These are phyloP conservation scores for Chrysina gloriosa DNA, from an alignment of 2,888 invertebrate species.

Conservation along the genomic window DNA sequence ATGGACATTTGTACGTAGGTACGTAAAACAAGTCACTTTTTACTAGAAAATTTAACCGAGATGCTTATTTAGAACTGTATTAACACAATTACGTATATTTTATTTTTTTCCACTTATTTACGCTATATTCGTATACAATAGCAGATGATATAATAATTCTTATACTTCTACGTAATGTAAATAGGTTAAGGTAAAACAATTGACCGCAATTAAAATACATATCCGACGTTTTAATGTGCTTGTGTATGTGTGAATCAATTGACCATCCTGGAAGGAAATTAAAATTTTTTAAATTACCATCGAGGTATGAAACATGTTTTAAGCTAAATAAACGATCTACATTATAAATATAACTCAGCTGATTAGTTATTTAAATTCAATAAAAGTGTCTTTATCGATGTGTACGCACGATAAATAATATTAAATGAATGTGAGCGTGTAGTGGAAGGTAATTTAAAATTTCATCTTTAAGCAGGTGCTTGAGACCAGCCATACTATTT, in stretches of 20 bases:
- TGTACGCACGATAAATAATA: constrained; percentile 27
- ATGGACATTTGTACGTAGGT: too few species aligned
- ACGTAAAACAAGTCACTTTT: too few species aligned
- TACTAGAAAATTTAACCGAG: too few species aligned
- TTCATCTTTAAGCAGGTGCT: constrained; percentile 38
- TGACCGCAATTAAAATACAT: neutral
- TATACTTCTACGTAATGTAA: too few species aligned
- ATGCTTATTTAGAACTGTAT: too few species aligned
- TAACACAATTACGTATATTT: too few species aligned
- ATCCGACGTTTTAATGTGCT: neutral
- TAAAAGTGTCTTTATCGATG: constrained; percentile 38
- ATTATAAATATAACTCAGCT: constrained; percentile 36
- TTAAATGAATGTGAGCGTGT: constrained; percentile 16
- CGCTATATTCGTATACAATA: too few species aligned
- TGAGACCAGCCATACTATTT: constrained; percentile 33
- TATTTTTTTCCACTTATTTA: too few species aligned
- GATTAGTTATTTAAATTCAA: constrained; percentile 39
- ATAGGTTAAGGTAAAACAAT: neutral
- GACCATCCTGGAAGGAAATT: constrained; percentile 5
- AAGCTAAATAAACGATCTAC: constrained; percentile 38
- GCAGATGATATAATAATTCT: too few species aligned
- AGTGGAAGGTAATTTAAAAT: constrained; percentile 27
- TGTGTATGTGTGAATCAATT: constrained; percentile 1
- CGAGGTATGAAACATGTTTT: constrained; percentile 20
- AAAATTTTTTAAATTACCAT: constrained; percentile 36